These are phyloP conservation scores for Oxycera nigricornis DNA, from an alignment of 2,888 invertebrate species.

Conservation along the genomic window DNA sequence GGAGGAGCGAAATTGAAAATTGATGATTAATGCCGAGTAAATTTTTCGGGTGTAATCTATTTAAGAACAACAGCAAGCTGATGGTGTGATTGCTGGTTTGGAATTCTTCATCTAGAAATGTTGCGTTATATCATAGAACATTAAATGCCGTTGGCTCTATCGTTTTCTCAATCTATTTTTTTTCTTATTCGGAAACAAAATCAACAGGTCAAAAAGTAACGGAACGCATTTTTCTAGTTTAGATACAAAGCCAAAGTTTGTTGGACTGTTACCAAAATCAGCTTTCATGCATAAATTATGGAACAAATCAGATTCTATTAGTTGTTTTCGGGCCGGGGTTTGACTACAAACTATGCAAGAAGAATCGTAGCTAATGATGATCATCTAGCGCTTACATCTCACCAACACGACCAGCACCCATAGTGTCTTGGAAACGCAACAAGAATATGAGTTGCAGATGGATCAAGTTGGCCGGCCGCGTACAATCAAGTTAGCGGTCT, in stretches of 20 bases:
- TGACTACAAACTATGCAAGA: neutral
- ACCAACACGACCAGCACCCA: neutral
- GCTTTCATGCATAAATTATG: neutral
- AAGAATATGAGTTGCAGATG: neutral
- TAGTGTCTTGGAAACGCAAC: neutral
- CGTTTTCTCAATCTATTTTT: neutral
- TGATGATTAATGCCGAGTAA: too few relatives aligned
- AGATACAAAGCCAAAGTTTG: neutral
- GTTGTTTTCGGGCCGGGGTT: neutral
- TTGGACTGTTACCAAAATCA: neutral
- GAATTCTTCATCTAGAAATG: too few relatives aligned
- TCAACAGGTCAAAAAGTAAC: neutral
- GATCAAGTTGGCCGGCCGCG: too few relatives aligned
- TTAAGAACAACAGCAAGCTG: too few relatives aligned
- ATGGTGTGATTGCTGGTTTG: too few relatives aligned
- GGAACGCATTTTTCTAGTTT: neutral
- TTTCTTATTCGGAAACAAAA: neutral
- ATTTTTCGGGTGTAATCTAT: too few relatives aligned
- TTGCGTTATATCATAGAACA: too few relatives aligned
- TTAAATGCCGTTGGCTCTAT: too few relatives aligned
- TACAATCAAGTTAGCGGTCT: neutral
- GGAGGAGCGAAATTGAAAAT: too few relatives aligned
- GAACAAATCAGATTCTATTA: neutral
- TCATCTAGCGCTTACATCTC: neutral
- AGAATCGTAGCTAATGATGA: neutral